Conservation (phyloP, 1,140 invertebrate genomes). For the Mercenaria mercenaria region DNA sequence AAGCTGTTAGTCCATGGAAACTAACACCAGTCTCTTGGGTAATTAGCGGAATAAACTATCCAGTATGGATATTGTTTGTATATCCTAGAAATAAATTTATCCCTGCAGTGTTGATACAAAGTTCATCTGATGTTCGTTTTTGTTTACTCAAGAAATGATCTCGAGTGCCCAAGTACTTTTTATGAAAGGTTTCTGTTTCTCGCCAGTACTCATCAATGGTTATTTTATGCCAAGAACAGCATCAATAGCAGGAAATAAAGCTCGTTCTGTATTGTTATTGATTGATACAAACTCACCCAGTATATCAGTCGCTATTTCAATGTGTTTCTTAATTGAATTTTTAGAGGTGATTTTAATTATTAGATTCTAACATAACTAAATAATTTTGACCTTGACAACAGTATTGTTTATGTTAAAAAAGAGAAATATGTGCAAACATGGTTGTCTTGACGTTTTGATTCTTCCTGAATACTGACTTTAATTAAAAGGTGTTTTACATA, state of each 20-base stretch:
- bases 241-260: background rate
- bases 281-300: background rate
- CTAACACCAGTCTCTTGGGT: background rate
- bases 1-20: background rate
- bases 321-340: too few species aligned
- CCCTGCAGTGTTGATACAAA: background rate
- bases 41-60: background rate
- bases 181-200: background rate
- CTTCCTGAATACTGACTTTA: too few species aligned
- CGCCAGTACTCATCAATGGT: background rate
- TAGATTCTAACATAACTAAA: too few species aligned
- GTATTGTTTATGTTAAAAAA: too few species aligned
- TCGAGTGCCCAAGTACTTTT: background rate
- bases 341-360: too few species aligned
- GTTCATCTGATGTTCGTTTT: background rate
- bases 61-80: background rate
- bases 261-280: background rate
- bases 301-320: too few species aligned
- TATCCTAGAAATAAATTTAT: conserved; percentile 15
- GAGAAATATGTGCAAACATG: too few species aligned
- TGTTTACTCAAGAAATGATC: conserved; percentile 8
- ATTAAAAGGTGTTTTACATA: too few species aligned
- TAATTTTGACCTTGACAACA: too few species aligned
- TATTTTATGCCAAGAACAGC: background rate
- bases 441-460: too few species aligned